Evolutionary conservation across 2,797 vertebrate species (phyloP).

Genomic region (Trematomus bernacchii): DNA sequence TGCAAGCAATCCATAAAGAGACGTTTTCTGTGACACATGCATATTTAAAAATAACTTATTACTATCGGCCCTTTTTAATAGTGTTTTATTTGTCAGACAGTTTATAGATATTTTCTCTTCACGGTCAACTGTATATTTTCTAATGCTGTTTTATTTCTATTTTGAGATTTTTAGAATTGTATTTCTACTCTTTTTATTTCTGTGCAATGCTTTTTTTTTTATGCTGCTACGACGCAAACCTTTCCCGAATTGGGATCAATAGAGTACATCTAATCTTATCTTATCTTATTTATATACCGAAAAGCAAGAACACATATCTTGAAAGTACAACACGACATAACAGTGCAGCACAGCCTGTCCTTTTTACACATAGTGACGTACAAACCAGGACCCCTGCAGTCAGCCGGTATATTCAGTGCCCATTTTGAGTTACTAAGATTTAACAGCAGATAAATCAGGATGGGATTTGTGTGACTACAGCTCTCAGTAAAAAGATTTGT

Average conservation of each 20-base stretch:
- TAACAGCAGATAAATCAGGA: slow-evolving; percentile 16
- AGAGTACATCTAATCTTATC: too few relatives aligned
- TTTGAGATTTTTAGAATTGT: too few relatives aligned
- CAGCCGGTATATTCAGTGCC: slow-evolving; percentile 16
- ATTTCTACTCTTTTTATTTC: too few relatives aligned
- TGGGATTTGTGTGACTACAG: not conserved
- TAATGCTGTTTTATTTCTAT: too few relatives aligned
- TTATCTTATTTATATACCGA: not conserved
- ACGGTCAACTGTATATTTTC: too few relatives aligned
- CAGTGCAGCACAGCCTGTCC: slow-evolving; percentile 42
- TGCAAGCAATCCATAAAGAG: not conserved
- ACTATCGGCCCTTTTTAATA: too few relatives aligned
- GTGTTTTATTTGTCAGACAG: too few relatives aligned
- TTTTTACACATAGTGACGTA: slow-evolving; percentile 33
- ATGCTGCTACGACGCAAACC: too few relatives aligned
- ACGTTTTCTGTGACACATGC: not conserved
- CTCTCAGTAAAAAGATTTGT: not conserved
- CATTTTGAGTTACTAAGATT: slow-evolving; percentile 24
- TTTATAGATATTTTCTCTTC: too few relatives aligned
- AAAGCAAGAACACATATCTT: slow-evolving; percentile 11
- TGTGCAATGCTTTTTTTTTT: too few relatives aligned
- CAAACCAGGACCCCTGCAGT: slow-evolving; percentile 43
- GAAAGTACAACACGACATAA: slow-evolving; percentile 5
- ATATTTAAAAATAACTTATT: not conserved
- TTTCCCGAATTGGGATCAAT: too few relatives aligned